Percentiles rank a stretch among this genome's conserved stretches.
Evolutionary conservation across 1,140 invertebrate genomes (phyloP).

Genomic region (Drosophila setifemur): DNA sequence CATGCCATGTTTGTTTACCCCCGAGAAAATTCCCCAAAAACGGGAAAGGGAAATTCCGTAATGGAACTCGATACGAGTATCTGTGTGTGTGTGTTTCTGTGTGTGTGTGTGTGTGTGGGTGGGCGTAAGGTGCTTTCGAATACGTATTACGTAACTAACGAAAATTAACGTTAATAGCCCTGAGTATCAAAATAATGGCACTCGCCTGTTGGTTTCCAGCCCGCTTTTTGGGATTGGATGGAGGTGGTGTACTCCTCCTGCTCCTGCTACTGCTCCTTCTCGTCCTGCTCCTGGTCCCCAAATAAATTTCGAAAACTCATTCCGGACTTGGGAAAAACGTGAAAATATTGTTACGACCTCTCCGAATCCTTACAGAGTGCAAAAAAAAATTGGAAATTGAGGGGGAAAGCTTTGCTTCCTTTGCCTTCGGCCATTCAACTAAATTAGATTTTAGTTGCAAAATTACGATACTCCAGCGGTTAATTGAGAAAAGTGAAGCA

Average conservation of each 20-base stretch:
- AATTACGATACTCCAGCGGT: constrained; percentile 61
- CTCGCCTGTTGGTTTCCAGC: constrained; percentile 48
- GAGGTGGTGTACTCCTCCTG: constrained; percentile 3
- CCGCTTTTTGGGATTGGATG: constrained; percentile 45
- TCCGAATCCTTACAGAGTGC: constrained; percentile 10
- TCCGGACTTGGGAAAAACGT: constrained; percentile 79
- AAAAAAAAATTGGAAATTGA: not conserved
- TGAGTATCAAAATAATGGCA: constrained; percentile 78
- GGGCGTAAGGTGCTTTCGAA: constrained; percentile 73
- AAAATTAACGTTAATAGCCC: constrained; percentile 80
- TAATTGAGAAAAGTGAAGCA: constrained; percentile 75
- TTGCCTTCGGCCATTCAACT: constrained; percentile 53
- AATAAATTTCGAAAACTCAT: constrained; percentile 79
- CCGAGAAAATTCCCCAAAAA: constrained; percentile 38
- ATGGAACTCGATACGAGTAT: constrained; percentile 59
- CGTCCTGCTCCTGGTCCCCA: constrained; percentile 1
- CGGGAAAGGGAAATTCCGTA: constrained; percentile 46
- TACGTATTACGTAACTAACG: constrained; percentile 80
- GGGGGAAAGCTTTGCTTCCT: not conserved
- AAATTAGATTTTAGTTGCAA: constrained; percentile 73
- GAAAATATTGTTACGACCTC: constrained; percentile 79
- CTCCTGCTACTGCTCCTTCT: not conserved
- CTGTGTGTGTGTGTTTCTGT: not conserved
- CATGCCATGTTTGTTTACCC: constrained; percentile 60
- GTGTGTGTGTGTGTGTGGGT: constrained; percentile 24